phyloP scores from a whole-genome alignment of 2,113 vertebrate species.

The Microcebus lehilahytsara region DNA sequence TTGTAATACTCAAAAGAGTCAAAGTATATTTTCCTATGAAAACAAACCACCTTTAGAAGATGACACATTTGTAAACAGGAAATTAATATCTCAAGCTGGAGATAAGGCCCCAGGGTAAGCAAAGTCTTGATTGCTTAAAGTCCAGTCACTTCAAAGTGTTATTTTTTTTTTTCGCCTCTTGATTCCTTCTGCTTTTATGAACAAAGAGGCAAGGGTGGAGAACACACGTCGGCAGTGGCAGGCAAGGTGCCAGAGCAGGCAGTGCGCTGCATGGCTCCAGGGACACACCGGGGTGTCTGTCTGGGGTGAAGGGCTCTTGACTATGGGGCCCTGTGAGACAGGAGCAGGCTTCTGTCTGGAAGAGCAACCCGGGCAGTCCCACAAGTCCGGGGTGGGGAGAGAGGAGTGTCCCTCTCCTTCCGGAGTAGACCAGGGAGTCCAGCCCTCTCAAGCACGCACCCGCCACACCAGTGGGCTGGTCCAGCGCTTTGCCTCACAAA shows the following conservation, averaged over 20 bases:
- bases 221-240: background rate
- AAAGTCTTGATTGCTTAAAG: slow-evolving; percentile 5
- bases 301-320: background rate
- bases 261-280: background rate
- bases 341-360: background rate
- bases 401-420: background rate
- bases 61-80: background rate
- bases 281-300: background rate
- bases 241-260: background rate
- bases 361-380: background rate
- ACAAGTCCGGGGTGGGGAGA: background rate
- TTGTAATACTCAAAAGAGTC: background rate
- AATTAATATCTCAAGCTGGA: background rate
- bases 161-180: background rate
- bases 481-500: background rate
- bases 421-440: background rate
- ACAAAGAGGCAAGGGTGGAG: background rate
- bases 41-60: background rate
- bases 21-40: background rate
- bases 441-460: background rate
- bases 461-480: background rate
- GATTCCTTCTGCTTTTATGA: background rate
- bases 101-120: background rate
- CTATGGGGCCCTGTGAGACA: background rate
- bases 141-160: background rate